phyloP scores from a whole-genome alignment of 2,888 invertebrate species.

The Neoscelio sp. region DNA sequence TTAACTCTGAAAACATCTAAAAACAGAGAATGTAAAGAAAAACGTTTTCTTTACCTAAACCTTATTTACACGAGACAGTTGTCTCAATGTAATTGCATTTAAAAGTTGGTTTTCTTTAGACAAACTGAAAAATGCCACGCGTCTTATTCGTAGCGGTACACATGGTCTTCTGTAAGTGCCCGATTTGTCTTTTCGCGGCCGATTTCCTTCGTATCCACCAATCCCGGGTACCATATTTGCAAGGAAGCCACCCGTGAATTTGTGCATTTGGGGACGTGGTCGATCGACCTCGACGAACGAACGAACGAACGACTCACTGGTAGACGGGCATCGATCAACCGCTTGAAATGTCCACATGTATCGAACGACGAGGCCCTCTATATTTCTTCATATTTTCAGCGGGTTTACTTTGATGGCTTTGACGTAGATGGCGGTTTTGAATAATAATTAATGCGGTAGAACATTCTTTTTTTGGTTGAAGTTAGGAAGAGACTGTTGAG shows the following conservation, averaged over 20 bases:
- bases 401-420: conserved; percentile 42
- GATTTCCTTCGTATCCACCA: conserved; percentile 63
- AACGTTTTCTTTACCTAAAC: too few relatives aligned
- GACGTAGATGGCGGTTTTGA: conserved; percentile 48
- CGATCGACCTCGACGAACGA: conserved; percentile 55
- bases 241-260: conserved; percentile 68
- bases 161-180: conserved; percentile 54
- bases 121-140: conserved; percentile 29
- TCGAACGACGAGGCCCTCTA: conserved; percentile 20
- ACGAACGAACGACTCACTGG: conserved; percentile 60
- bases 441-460: conserved; percentile 26
- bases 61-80: too few relatives aligned
- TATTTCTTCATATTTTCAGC: conserved; percentile 62
- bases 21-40: too few relatives aligned
- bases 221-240: conserved; percentile 64
- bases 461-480: conserved; percentile 14
- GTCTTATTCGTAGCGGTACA: conserved; percentile 23
- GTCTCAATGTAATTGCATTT: conserved; percentile 18
- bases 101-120: conserved; percentile 4
- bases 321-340: conserved; percentile 79
- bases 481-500: too few relatives aligned
- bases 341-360: conserved; percentile 59
- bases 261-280: conserved; percentile 62
- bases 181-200: conserved; percentile 66
- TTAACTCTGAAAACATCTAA: too few relatives aligned